These are phyloP conservation scores for Dicaeum eximium DNA, from an alignment of 2,113 vertebrate species.

Conservation along the genomic window DNA sequence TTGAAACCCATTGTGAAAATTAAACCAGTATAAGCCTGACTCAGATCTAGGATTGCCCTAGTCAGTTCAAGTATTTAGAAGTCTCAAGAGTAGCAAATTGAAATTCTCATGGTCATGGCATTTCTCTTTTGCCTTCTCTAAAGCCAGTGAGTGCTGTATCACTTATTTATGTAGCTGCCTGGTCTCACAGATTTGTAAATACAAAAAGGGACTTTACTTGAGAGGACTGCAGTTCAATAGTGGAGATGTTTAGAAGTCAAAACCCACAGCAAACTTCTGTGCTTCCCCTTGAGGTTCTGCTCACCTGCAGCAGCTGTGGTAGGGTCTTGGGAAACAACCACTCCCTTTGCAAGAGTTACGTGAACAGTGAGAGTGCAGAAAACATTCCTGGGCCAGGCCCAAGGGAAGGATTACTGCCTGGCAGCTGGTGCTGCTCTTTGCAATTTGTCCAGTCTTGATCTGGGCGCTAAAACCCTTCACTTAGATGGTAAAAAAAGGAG, in stretches of 20 bases:
- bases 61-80: background rate
- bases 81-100: background rate
- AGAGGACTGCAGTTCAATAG: background rate
- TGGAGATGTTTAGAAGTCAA: background rate
- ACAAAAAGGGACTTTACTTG: background rate
- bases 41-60: background rate
- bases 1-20: background rate
- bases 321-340: background rate
- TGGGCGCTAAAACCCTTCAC: background rate
- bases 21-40: background rate
- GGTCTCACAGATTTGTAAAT: background rate
- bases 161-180: background rate
- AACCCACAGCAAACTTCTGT: background rate
- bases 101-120: background rate
- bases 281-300: background rate
- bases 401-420: too few species aligned
- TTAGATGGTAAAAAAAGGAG: background rate
- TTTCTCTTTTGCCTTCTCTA: background rate
- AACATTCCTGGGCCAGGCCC: background rate
- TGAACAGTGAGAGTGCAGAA: background rate
- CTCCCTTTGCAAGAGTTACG: accelerated
- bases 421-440: background rate
- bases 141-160: too few species aligned
- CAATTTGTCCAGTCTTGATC: background rate
- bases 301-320: background rate